Conservation (phyloP, 1,140 invertebrate species). For the Idris sp. region DNA sequence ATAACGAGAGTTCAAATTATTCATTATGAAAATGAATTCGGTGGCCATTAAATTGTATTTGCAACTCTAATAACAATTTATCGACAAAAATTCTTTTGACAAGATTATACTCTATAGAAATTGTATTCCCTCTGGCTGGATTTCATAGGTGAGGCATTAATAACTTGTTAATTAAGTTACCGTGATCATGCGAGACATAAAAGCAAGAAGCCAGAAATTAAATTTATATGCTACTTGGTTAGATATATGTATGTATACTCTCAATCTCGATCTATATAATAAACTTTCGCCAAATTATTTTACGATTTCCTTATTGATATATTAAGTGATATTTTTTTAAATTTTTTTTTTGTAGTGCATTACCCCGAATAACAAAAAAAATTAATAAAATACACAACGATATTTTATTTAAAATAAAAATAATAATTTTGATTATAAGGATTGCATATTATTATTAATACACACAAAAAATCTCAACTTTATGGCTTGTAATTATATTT, state of each 20-base stretch:
- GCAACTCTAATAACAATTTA: neutral
- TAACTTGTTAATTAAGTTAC: conserved; percentile 30
- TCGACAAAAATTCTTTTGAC: conserved; percentile 3
- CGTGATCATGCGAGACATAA: conserved; percentile 13
- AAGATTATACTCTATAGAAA: conserved; percentile 26
- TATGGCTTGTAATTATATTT: no score
- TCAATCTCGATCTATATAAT: neutral
- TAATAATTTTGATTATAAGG: no score
- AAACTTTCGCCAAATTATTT: neutral
- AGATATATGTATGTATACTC: neutral
- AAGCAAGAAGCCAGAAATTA: conserved; percentile 13
- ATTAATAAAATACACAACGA: no score
- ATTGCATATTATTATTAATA: no score
- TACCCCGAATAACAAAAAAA: no score
- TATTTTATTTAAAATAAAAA: no score
- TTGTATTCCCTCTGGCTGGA: conserved; percentile 1
- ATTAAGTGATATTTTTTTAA: no score
- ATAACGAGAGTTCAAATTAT: conserved; percentile 5
- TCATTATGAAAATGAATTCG: neutral
- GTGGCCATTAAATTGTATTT: conserved; percentile 26
- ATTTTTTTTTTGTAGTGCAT: no score
- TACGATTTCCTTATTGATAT: no score
- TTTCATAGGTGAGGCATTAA: conserved; percentile 21
- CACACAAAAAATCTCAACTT: no score
- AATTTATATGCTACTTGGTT: conserved; percentile 18